These are phyloP conservation scores for Protosalanx chinensis DNA, from an alignment of 2,797 vertebrate genomes.

Conservation along the genomic window DNA sequence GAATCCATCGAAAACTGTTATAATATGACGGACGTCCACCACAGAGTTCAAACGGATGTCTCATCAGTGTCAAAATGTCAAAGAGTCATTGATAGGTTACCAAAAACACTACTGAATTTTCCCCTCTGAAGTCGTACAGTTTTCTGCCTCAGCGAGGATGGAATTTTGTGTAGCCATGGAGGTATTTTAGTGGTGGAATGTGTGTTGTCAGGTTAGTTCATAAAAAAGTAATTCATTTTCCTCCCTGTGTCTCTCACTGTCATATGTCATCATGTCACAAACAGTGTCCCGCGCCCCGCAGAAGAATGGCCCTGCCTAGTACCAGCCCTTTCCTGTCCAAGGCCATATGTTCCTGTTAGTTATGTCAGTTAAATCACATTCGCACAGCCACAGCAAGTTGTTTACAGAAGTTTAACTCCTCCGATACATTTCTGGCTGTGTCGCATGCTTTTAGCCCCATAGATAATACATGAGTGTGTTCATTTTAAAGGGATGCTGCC, in stretches of 20 bases:
- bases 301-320: constrained; percentile 75
- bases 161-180: constrained; percentile 52
- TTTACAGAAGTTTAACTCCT: constrained; percentile 88
- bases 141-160: background rate
- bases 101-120: background rate
- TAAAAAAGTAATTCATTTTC: constrained; percentile 75
- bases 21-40: constrained; percentile 21
- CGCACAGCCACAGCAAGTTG: constrained; percentile 78
- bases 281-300: constrained; percentile 68
- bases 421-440: constrained; percentile 75
- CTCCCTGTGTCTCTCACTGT: constrained; percentile 69
- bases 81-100: constrained; percentile 19
- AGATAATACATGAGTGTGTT: constrained; percentile 84
- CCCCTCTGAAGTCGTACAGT: background rate
- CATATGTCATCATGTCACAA: constrained; percentile 79
- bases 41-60: constrained; percentile 10
- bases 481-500: constrained; percentile 72
- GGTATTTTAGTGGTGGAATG: constrained; percentile 26
- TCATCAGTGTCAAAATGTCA: constrained; percentile 15
- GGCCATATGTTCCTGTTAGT: constrained; percentile 89
- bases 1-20: constrained; percentile 16
- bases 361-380: constrained; percentile 88
- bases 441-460: constrained; percentile 83
- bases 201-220: constrained; percentile 62
- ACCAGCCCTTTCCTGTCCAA: constrained; percentile 80